Evolutionary conservation across 2,888 invertebrate genomes (phyloP).

Genomic region (Eumacrocentrus americanus): DNA sequence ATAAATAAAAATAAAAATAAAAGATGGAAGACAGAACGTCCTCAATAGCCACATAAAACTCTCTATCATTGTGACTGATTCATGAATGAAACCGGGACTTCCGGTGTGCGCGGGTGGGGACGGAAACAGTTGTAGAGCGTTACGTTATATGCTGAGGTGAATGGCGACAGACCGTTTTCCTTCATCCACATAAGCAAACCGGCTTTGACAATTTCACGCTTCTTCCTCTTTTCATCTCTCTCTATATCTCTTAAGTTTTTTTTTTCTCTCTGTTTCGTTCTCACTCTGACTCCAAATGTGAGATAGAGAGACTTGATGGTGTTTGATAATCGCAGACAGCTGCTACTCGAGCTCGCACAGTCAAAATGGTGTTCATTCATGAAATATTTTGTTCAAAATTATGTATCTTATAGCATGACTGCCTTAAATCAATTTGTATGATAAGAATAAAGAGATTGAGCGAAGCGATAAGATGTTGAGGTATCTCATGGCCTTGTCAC

Average conservation of each 20-base stretch:
- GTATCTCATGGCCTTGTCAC: conserved; percentile 9
- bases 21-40: conserved; percentile 41
- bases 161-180: conserved; percentile 38
- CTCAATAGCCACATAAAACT: conserved; percentile 59
- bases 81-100: conserved; percentile 61
- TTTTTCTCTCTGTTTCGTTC: conserved; percentile 5
- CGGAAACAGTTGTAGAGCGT: conserved; percentile 59
- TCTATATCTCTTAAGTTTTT: neutral
- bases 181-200: conserved; percentile 37
- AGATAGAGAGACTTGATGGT: conserved; percentile 12
- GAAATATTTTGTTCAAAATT: neutral
- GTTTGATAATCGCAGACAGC: conserved; percentile 9
- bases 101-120: conserved; percentile 55
- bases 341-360: neutral
- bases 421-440: neutral
- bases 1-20: too few relatives aligned
- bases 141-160: conserved; percentile 46
- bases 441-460: too few relatives aligned
- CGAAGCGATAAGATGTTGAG: conserved; percentile 4
- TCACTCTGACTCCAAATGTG: neutral
- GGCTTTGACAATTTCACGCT: conserved; percentile 39
- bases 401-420: neutral
- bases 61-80: conserved; percentile 61
- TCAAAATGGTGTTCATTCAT: neutral
- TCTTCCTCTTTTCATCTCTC: conserved; percentile 13